phyloP scores from a whole-genome alignment of 2,797 vertebrate genomes.

The Onychomys torridus region DNA sequence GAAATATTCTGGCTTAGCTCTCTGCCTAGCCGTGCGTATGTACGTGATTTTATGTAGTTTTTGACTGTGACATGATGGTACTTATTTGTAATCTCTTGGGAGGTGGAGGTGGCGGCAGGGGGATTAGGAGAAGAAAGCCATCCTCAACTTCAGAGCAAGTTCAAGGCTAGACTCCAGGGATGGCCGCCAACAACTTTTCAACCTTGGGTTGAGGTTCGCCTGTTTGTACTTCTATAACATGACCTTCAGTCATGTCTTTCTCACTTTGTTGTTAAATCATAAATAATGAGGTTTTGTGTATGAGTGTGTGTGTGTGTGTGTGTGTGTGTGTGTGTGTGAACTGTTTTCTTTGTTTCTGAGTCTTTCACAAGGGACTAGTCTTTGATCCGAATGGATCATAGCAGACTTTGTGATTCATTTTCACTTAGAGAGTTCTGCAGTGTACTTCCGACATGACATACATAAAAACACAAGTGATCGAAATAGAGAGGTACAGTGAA shows the following conservation, averaged over 20 bases:
- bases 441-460: not conserved
- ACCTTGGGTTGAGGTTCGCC: not conserved
- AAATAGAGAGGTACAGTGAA: not conserved
- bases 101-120: not conserved
- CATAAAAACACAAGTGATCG: not conserved
- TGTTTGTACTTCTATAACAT: not conserved
- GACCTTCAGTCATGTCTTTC: not conserved
- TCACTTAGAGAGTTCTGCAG: not conserved
- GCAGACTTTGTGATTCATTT: conserved; percentile 2
- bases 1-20: not conserved
- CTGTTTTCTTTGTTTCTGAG: conserved; percentile 8
- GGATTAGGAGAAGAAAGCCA: not conserved
- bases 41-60: not conserved
- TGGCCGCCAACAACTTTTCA: not conserved
- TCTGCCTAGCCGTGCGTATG: not conserved
- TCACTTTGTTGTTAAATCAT: not conserved
- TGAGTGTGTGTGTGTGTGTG: not conserved
- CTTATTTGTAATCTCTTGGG: not conserved
- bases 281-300: not conserved
- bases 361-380: not conserved
- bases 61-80: not conserved
- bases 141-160: not conserved
- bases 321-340: not conserved
- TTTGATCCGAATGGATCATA: not conserved
- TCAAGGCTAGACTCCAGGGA: not conserved